Percentiles rank a stretch among this genome's conserved stretches.
Conservation (phyloP, 1,140 invertebrate species). For the Dreissena rostriformis region DNA sequence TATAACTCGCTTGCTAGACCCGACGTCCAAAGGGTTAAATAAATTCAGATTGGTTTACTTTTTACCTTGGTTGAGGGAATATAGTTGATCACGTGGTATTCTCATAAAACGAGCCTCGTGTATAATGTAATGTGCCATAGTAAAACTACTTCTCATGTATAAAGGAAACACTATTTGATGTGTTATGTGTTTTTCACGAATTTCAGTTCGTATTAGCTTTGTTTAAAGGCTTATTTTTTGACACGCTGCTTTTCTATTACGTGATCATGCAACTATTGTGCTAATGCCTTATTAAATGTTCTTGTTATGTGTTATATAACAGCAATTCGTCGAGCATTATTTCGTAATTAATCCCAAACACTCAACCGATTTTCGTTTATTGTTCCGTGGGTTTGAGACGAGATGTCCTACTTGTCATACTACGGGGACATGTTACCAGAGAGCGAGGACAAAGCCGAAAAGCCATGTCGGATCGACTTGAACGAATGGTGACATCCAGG, state of each 20-base stretch:
- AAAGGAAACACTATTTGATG: no score
- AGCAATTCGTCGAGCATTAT: background rate
- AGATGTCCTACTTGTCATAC: slow-evolving; percentile 38
- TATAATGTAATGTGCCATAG: slow-evolving; percentile 77
- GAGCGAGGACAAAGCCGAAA: background rate
- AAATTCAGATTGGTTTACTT: no score
- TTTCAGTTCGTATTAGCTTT: background rate
- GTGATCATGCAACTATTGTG: no score
- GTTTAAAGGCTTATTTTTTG: background rate
- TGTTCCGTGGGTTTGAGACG: slow-evolving; percentile 55
- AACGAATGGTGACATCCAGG: no score
- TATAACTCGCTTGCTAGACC: no score
- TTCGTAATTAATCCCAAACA: background rate
- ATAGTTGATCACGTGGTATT: no score
- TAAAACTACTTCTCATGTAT: background rate
- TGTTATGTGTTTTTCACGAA: background rate
- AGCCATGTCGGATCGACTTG: slow-evolving; percentile 34
- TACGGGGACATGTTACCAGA: slow-evolving; percentile 54
- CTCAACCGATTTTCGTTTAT: background rate
- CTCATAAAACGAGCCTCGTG: no score
- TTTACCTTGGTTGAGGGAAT: no score
- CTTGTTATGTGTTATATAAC: background rate
- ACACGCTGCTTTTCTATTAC: background rate
- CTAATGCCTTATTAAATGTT: background rate
- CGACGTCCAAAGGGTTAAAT: no score